Evolutionary conservation across 2,797 vertebrate species (phyloP).

Genomic region (Dryobates pubescens): DNA sequence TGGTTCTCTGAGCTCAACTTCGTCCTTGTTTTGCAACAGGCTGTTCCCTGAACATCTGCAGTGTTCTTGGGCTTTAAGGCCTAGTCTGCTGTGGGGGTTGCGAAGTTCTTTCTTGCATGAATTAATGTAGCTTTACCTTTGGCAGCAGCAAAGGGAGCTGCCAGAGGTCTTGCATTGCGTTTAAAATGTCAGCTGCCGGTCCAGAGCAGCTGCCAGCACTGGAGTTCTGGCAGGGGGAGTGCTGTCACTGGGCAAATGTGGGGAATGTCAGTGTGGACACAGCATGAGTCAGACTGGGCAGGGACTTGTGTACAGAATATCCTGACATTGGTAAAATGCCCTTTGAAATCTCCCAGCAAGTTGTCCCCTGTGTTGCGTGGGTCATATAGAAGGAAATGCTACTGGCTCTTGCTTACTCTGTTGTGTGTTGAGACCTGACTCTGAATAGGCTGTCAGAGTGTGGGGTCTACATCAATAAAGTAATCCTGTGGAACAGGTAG

Average conservation of each 20-base stretch:
- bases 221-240: not conserved
- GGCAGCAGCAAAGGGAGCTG: constrained; percentile 20
- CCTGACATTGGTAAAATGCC: not conserved
- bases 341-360: not conserved
- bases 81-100: not conserved
- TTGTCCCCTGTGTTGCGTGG: not conserved
- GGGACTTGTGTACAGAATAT: not conserved
- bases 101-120: not conserved
- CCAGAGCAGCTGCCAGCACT: not conserved
- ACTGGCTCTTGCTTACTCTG: not conserved
- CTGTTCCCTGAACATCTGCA: not conserved
- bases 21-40: not conserved
- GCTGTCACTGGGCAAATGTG: not conserved
- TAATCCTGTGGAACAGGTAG: not conserved
- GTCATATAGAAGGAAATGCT: not conserved
- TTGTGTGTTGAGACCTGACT: not conserved
- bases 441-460: not conserved
- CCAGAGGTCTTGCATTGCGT: constrained; percentile 5
- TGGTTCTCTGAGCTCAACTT: not conserved
- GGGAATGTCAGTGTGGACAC: not conserved
- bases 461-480: not conserved
- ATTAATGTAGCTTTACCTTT: constrained; percentile 32
- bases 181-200: constrained; percentile 59
- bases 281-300: not conserved
- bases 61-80: not conserved